A percentile compares a stretch with the other conserved stretches of the same genome.
phyloP scores from a whole-genome alignment of 2,797 vertebrate genomes.

The Periophthalmus magnuspinnatus region DNA sequence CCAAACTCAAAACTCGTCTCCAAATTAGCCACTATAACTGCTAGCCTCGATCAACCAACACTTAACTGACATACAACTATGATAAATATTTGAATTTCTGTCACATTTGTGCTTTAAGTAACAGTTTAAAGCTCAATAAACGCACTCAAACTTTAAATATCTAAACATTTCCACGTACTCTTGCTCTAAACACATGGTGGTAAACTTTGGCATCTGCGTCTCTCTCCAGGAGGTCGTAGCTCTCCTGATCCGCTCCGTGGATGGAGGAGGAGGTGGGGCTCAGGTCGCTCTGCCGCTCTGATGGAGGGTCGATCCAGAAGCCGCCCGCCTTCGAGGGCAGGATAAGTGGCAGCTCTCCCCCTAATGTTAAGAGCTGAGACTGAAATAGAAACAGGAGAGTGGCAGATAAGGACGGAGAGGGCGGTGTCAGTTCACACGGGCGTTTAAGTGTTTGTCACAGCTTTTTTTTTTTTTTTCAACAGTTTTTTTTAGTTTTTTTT shows the following conservation, averaged over 20 bases:
- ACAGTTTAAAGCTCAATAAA: not conserved
- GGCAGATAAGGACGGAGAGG: slow-evolving; percentile 20
- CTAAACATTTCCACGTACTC: slow-evolving; percentile 56
- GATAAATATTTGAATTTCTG: too few species aligned
- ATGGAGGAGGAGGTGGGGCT: slow-evolving; percentile 70
- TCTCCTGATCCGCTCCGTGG: slow-evolving; percentile 50
- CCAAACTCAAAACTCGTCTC: too few species aligned
- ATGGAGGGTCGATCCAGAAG: slow-evolving; percentile 81
- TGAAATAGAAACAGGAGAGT: slow-evolving; percentile 39
- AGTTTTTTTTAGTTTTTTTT: too few species aligned
- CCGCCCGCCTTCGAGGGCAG: slow-evolving; percentile 75
- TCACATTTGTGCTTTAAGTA: too few species aligned
- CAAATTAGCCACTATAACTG: too few species aligned
- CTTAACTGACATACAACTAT: too few species aligned
- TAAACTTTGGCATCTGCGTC: slow-evolving; percentile 78
- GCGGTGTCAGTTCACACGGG: not conserved
- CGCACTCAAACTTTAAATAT: not conserved
- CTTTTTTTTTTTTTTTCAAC: too few species aligned
- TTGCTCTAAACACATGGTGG: slow-evolving; percentile 72
- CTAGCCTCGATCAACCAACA: too few species aligned
- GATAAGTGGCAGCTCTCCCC: slow-evolving; percentile 74
- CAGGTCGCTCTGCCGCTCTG: slow-evolving; percentile 64
- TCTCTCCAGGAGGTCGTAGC: slow-evolving; percentile 80
- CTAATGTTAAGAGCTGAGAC: slow-evolving; percentile 79
- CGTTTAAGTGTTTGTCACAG: slow-evolving; percentile 36